Base-by-base conservation (phyloP, 2,113 vertebrate species). In the Dendrocopos noguchii region DNA sequence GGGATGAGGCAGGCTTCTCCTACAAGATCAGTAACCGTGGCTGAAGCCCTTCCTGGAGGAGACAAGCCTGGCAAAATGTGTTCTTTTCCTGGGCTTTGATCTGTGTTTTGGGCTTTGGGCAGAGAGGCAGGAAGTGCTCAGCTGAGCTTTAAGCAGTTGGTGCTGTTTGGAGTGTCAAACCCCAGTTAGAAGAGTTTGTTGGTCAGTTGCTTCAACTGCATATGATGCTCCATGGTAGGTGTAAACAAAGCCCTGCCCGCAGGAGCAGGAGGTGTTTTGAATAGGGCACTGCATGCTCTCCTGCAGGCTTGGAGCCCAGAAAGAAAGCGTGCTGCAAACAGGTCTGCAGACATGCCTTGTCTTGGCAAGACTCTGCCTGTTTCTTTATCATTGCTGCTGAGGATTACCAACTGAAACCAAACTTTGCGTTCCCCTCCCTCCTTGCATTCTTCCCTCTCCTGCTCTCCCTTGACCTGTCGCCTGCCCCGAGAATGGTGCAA, bases 331-430 rank as follows among this genome's bases (percentile, higher is more conserved):
- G 50, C 68, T 84, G 73, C 46, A 70, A 95, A 87, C 0, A 0
- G 7, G 1, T 61, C 68, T 70, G 61, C 46, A 87, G 80, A 52
- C 0, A 0, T 88, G 59, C 20, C 50, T 88, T 4, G 3, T 59
- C 81, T 86, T 86, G 86, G 72, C 94, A 92, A 55, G 80, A 44
- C 46, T 63, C 67, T 87, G 44, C 66, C 46, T 91, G 27, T 85
- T 92, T 76, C 60, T 63, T 42, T 87, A 42, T 59, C 52, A 10
- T 9, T 65, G 63, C 39, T 82, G 31, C 46, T 63, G 68, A 74
- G 47, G 78, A 74, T 72, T 66, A 86, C 47, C 64, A 81, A 85
- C 68, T 90, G 82, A 82, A 80, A 53, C 53, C 2, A 4, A 76
- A 33, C 24, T 72, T 70, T 46, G 11, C 4, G 2, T 76, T 88